These are phyloP conservation scores for Murina feae DNA, from an alignment of 2,113 vertebrate genomes.

Conservation along the genomic window DNA sequence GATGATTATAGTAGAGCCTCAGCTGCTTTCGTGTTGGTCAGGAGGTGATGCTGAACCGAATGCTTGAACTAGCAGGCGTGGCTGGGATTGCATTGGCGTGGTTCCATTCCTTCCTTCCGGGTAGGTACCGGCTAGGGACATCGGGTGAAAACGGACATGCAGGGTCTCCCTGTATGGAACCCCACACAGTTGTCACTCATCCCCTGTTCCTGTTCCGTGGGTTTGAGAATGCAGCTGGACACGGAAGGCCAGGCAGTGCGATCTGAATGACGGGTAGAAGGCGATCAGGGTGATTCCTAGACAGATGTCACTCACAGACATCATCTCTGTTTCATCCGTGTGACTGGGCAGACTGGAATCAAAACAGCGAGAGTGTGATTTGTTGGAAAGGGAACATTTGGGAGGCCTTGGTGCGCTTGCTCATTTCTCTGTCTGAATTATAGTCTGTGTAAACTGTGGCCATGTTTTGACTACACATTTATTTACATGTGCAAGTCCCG, in stretches of 20 bases:
- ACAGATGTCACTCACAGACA: background rate
- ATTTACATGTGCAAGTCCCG: background rate
- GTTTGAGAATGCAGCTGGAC: constrained; percentile 39
- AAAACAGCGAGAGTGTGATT: constrained; percentile 40
- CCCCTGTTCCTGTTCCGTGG: constrained; percentile 28
- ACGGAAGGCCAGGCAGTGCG: constrained; percentile 56
- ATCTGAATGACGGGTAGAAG: constrained; percentile 46
- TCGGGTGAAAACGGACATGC: constrained; percentile 60
- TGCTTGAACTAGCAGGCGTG: constrained; percentile 77
- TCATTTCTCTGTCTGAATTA: constrained; percentile 37
- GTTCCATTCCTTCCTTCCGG: constrained; percentile 77
- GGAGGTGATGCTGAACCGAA: constrained; percentile 78
- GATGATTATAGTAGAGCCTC: constrained; percentile 77
- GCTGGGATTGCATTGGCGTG: constrained; percentile 75
- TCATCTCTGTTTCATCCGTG: constrained; percentile 34
- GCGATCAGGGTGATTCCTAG: constrained; percentile 35
- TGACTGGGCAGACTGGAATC: constrained; percentile 47
- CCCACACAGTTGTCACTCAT: constrained; percentile 13
- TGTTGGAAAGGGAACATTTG: constrained; percentile 44
- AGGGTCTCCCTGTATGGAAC: constrained; percentile 57
- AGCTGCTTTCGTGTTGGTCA: constrained; percentile 78
- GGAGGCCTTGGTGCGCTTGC: constrained; percentile 32
- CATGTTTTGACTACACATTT: constrained; percentile 20
- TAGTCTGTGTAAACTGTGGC: constrained; percentile 22
- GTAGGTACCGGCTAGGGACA: constrained; percentile 74